phyloP scores from a whole-genome alignment of 2,113 vertebrate genomes.

The Poeciliopsis turrubarensis region DNA sequence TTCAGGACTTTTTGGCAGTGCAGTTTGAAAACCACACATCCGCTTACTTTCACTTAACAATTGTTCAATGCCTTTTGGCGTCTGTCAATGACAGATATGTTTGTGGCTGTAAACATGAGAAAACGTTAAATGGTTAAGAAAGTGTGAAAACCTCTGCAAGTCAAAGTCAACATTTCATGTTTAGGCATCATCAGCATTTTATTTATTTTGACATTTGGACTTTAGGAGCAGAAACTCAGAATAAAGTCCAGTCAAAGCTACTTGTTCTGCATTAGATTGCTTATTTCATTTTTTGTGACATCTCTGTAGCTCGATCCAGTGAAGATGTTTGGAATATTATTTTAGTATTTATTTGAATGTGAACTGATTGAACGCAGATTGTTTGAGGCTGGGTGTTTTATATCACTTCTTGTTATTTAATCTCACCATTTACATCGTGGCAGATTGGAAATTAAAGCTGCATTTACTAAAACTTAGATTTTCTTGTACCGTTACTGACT shows the following conservation, averaged over 20 bases:
- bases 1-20: too few relatives aligned
- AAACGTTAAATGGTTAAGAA: too few relatives aligned
- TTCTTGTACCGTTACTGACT: too few relatives aligned
- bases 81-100: neutral
- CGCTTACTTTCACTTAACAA: neutral
- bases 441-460: neutral
- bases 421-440: neutral
- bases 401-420: neutral
- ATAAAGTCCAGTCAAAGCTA: neutral
- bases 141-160: neutral
- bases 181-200: neutral
- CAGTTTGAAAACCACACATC: too few relatives aligned
- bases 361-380: neutral
- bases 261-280: neutral
- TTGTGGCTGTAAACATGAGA: neutral
- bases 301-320: neutral
- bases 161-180: too few relatives aligned
- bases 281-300: neutral
- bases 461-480: neutral
- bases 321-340: neutral
- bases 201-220: neutral
- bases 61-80: neutral
- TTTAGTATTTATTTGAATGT: neutral
- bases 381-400: neutral
- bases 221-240: neutral